phyloP scores from a whole-genome alignment of 2,888 invertebrate species.

The Aproaerema taeniolella region DNA sequence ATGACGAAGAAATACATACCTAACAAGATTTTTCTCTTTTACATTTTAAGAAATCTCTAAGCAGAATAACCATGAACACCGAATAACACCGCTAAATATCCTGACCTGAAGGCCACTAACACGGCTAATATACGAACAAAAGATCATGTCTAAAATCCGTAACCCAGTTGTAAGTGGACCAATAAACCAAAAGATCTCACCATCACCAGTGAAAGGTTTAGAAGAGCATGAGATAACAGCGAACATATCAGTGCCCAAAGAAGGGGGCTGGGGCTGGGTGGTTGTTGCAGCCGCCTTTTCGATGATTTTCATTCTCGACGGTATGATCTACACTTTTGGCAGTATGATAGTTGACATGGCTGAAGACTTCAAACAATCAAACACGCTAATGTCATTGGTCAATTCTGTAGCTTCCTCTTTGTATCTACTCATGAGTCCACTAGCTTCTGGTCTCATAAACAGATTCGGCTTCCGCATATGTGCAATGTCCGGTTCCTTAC shows the following conservation, averaged over 20 bases:
- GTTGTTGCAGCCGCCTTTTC: conserved; percentile 50
- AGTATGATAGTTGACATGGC: conserved; percentile 48
- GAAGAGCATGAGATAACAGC: conserved; percentile 66
- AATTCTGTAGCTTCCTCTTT: conserved; percentile 58
- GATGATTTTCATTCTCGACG: conserved; percentile 50
- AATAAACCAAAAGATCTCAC: no score
- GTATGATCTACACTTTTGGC: conserved; percentile 56
- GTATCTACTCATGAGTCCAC: conserved; percentile 51
- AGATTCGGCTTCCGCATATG: conserved; percentile 62
- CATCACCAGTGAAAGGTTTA: no score
- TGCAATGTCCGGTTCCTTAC: conserved; percentile 53
- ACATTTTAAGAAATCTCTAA: no score
- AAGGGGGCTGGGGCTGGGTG: conserved; percentile 68
- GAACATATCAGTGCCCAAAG: conserved; percentile 57
- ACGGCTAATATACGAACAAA: no score
- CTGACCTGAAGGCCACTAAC: no score
- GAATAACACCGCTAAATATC: no score
- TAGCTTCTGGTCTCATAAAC: conserved; percentile 61
- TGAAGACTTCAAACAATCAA: conserved; percentile 37
- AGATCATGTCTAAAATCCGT: no score
- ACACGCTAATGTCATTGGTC: conserved; percentile 45
- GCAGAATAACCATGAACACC: no score
- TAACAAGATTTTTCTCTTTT: no score
- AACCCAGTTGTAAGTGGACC: no score
- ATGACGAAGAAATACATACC: no score